Base-by-base conservation (phyloP, 1,140 invertebrate species). In the Drosophila miranda region DNA sequence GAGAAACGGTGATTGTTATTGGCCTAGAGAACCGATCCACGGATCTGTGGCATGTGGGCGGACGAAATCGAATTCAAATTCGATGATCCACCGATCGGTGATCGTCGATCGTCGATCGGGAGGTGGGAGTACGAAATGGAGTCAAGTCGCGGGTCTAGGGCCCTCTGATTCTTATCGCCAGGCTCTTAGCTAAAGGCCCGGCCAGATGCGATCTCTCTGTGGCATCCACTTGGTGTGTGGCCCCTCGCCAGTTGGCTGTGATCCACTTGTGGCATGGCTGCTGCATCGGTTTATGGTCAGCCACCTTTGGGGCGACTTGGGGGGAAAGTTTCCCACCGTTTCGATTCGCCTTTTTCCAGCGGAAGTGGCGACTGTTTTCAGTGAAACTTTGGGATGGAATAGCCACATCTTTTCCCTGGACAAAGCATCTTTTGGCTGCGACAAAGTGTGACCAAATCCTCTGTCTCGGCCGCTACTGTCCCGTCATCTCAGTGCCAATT, bases 151-250 rank as follows among this genome's bases (percentile, higher is more conserved):
- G 28, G 30, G 55, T 68, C 58, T 62, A 83, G 80, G 80, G 80
- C 82, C 66, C 49, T 50, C 49, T 48, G 81, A 86, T 86, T 71
- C 75, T 86, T 86, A 86, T 86, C 81, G 61, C 51, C 43, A 8
- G 78, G 71, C 59, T 84, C 68, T 86, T 86, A 87, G 77, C 64
- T 87, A 78, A 84, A 86, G 60, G 77, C 81, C 63, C 34, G 38
- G 55, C 44, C 54, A 19, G 45, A 70, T 68, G 38, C 38, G 64
- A 64, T 67, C 53, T 28, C 13, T 42, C 13, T 11, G 7, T 30
- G 19, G 19, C 19, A 19, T 1, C 19, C 53, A 54, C 57, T 52
- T 74, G 72, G 78, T 86, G 82, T 86, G 81, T 75, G 70, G 72
- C 72, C 53, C 44, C 8, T 23, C 4, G 2, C 55, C 60, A 61